Evolutionary conservation across 2,113 vertebrate species (phyloP).

Genomic region (Prolemur simus): DNA sequence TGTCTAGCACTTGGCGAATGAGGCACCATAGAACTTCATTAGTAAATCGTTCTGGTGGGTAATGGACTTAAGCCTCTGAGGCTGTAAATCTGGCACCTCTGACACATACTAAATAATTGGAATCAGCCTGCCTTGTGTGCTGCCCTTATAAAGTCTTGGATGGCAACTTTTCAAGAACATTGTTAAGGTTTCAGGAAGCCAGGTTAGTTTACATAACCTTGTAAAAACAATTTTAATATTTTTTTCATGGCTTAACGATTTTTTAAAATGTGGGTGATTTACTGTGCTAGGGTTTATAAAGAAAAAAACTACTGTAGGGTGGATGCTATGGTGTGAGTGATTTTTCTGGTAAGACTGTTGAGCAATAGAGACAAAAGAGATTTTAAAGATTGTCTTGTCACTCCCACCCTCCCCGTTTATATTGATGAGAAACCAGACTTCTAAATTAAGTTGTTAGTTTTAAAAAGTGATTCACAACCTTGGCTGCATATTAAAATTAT

Average conservation of each 20-base stretch:
- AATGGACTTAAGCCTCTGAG: not conserved
- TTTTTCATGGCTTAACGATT: not conserved
- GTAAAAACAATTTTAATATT: not conserved
- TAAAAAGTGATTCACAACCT: not conserved
- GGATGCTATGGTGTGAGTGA: not conserved
- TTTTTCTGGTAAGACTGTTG: not conserved
- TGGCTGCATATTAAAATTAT: not conserved
- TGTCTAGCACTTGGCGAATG: not conserved
- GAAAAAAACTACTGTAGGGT: not conserved
- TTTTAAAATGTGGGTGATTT: not conserved
- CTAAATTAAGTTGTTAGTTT: not conserved
- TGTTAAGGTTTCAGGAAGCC: not conserved
- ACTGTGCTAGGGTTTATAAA: not conserved
- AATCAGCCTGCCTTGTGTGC: not conserved
- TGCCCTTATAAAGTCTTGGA: not conserved
- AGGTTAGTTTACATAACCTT: not conserved
- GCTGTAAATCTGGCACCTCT: slow-evolving; percentile 2
- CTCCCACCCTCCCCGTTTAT: not conserved
- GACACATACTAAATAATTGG: not conserved
- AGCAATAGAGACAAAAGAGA: not conserved
- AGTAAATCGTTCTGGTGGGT: not conserved
- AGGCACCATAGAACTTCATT: slow-evolving; percentile 15
- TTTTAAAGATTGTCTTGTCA: not conserved
- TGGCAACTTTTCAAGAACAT: not conserved
- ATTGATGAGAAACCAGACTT: not conserved